These are phyloP conservation scores for Melanotus villosus DNA, from an alignment of 2,888 invertebrate species.

Conservation along the genomic window DNA sequence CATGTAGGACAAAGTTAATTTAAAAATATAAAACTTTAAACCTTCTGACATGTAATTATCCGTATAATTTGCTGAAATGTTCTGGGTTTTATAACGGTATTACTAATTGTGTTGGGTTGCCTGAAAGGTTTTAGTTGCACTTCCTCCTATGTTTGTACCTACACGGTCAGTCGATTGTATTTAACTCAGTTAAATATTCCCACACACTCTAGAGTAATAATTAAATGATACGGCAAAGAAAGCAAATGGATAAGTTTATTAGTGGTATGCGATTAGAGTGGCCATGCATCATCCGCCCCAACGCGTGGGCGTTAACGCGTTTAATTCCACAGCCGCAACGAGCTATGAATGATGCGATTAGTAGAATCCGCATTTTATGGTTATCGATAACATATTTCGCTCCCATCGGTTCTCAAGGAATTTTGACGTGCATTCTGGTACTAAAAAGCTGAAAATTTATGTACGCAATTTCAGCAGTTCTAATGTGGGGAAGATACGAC, in stretches of 20 bases:
- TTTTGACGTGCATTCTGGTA: neutral
- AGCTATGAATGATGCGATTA: slow-evolving; percentile 35
- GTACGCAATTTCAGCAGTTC: no score
- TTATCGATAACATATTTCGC: slow-evolving; percentile 13
- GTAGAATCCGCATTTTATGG: slow-evolving; percentile 30
- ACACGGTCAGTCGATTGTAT: neutral
- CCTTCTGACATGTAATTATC: neutral
- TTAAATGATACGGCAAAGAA: slow-evolving; percentile 39
- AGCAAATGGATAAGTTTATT: slow-evolving; percentile 38
- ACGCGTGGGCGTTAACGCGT: slow-evolving; percentile 39
- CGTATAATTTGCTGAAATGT: neutral
- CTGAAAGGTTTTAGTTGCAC: neutral
- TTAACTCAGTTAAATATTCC: slow-evolving; percentile 27
- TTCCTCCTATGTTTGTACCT: neutral
- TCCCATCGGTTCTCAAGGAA: neutral
- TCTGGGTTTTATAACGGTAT: neutral
- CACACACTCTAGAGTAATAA: slow-evolving; percentile 28
- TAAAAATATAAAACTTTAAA: slow-evolving; percentile 3
- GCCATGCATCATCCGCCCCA: slow-evolving; percentile 39
- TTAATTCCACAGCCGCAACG: slow-evolving; percentile 36
- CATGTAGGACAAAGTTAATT: neutral
- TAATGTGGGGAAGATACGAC: no score
- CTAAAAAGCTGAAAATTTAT: no score
- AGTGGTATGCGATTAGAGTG: slow-evolving; percentile 37
- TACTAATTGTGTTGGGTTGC: neutral